Percentiles rank a stretch among this genome's conserved stretches.
phyloP scores from a whole-genome alignment of 1,140 invertebrate genomes.

The Drosophila leontia region DNA sequence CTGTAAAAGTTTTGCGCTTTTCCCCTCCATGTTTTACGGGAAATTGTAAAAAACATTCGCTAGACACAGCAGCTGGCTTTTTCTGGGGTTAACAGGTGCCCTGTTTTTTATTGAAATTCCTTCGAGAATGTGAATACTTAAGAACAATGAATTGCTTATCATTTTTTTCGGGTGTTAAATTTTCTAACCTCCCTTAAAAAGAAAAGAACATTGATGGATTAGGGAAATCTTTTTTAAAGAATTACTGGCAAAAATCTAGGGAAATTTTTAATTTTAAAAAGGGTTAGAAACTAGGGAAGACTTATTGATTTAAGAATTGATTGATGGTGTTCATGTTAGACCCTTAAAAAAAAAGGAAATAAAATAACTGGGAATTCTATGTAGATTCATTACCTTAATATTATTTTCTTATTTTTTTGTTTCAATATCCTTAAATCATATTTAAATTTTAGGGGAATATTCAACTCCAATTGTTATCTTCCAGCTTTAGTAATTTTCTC shows the following conservation, averaged over 20 bases:
- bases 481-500: neutral
- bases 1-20: slow-evolving; percentile 33
- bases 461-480: neutral
- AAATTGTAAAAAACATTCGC: slow-evolving; percentile 20
- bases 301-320: slow-evolving; percentile 7
- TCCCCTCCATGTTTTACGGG: neutral
- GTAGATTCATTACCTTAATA: neutral
- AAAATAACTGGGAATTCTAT: neutral
- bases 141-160: slow-evolving; percentile 27
- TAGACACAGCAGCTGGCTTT: slow-evolving; percentile 14
- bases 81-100: slow-evolving; percentile 33
- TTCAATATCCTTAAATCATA: neutral
- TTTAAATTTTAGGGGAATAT: neutral
- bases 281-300: neutral
- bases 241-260: neutral
- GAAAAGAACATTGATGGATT: slow-evolving; percentile 20
- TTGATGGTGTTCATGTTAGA: neutral
- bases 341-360: neutral
- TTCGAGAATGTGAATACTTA: slow-evolving; percentile 4
- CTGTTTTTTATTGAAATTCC: slow-evolving; percentile 20
- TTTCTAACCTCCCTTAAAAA: neutral
- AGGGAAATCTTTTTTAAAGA: neutral
- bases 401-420: too few relatives aligned
- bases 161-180: neutral
- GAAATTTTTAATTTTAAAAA: neutral